phyloP scores from a whole-genome alignment of 2,797 vertebrate species.

The Alcedo atthis region DNA sequence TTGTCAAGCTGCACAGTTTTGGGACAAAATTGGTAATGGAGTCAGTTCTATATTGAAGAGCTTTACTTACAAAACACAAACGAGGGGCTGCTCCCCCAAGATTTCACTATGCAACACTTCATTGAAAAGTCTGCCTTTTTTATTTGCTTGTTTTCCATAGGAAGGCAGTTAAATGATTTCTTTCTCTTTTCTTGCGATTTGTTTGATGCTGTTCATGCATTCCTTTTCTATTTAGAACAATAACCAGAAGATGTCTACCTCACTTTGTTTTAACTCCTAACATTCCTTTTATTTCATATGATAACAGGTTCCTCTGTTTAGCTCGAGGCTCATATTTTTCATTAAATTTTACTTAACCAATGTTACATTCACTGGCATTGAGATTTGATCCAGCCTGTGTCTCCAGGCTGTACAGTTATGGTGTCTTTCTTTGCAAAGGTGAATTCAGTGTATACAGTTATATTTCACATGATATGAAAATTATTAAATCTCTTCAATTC shows the following conservation, averaged over 20 bases:
- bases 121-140: not conserved
- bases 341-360: not conserved
- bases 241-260: not conserved
- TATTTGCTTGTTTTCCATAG: not conserved
- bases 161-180: not conserved
- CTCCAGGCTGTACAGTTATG: not conserved
- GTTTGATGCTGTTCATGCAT: not conserved
- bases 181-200: not conserved
- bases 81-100: not conserved
- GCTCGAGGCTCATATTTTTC: not conserved
- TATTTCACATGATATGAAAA: not conserved
- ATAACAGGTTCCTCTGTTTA: not conserved
- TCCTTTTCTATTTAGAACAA: not conserved
- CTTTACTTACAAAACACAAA: not conserved
- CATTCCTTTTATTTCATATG: not conserved
- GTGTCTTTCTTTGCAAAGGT: not conserved
- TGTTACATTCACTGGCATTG: not conserved
- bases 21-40: not conserved
- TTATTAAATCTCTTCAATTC: not conserved
- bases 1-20: not conserved
- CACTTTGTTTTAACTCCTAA: not conserved
- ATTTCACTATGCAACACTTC: not conserved
- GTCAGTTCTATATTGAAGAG: not conserved
- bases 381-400: not conserved
- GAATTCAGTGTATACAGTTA: not conserved